These are phyloP conservation scores for Nomada goodeniana DNA, from an alignment of 2,888 invertebrate genomes.

Conservation along the genomic window DNA sequence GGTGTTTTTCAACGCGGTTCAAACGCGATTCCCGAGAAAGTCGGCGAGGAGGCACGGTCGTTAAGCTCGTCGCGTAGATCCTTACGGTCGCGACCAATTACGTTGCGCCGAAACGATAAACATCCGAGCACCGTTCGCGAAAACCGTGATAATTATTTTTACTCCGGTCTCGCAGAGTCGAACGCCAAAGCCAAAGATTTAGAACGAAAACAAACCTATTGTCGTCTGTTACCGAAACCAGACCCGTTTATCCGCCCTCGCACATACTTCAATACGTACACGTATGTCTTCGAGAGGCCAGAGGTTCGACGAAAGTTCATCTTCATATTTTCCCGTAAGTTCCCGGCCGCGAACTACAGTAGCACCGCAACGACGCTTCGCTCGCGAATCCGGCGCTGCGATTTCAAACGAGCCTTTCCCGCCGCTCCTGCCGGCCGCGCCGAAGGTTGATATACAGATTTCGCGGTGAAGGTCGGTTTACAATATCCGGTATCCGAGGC, in stretches of 20 bases:
- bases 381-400: slow-evolving; percentile 38
- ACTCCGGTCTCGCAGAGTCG: neutral
- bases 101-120: neutral
- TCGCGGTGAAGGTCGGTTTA: slow-evolving; percentile 69
- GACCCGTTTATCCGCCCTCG: too few species aligned
- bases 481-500: slow-evolving; percentile 64
- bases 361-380: slow-evolving; percentile 44
- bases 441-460: slow-evolving; percentile 65
- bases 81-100: neutral
- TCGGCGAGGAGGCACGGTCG: neutral
- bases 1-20: slow-evolving; percentile 1
- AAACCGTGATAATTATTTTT: too few species aligned
- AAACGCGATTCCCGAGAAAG: neutral
- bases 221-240: too few species aligned
- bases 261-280: too few species aligned
- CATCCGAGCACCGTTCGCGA: too few species aligned
- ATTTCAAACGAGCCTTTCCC: slow-evolving; percentile 35
- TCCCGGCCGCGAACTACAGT: neutral
- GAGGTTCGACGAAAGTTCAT: neutral
- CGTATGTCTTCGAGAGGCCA: too few species aligned
- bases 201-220: too few species aligned
- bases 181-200: too few species aligned
- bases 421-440: slow-evolving; percentile 25
- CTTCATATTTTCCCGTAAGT: slow-evolving; percentile 26
- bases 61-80: neutral